These are phyloP conservation scores for Doris montereyensis DNA, from an alignment of 2,888 invertebrate genomes.

Conservation along the genomic window DNA sequence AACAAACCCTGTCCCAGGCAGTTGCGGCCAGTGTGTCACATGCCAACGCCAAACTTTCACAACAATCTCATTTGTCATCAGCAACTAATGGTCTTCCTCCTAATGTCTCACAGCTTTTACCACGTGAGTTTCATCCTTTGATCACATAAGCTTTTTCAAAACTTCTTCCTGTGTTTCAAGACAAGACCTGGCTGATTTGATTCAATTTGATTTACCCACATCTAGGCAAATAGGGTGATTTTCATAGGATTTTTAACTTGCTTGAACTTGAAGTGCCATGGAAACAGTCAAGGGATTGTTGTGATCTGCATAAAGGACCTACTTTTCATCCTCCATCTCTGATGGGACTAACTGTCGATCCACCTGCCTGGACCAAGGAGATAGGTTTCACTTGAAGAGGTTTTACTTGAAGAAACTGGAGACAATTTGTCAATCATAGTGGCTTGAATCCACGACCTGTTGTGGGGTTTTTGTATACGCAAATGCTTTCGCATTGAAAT, in stretches of 20 bases:
- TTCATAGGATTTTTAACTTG: background rate
- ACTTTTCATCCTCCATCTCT: too few species aligned
- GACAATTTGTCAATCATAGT: too few species aligned
- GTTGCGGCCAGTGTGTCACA: slow-evolving; percentile 46
- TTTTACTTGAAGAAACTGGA: too few species aligned
- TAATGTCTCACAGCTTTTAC: slow-evolving; percentile 64
- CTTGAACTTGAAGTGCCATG: background rate
- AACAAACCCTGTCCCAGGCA: slow-evolving; percentile 53
- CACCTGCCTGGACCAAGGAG: too few species aligned
- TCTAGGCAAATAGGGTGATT: background rate
- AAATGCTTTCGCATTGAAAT: too few species aligned
- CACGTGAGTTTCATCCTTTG: slow-evolving; percentile 59
- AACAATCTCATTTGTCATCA: slow-evolving; percentile 44
- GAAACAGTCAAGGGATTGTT: too few species aligned
- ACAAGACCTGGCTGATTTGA: background rate
- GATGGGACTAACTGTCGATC: too few species aligned
- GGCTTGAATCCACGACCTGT: too few species aligned
- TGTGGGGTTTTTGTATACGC: too few species aligned
- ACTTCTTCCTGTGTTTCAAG: background rate
- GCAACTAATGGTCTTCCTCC: slow-evolving; percentile 59
- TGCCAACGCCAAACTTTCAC: slow-evolving; percentile 46
- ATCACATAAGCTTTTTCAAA: background rate
- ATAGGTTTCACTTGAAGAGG: too few species aligned
- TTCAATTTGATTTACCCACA: background rate
- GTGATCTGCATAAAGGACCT: too few species aligned